Evolutionary conservation across 2,113 vertebrate species (phyloP).

Genomic region (Tyrannus savana): DNA sequence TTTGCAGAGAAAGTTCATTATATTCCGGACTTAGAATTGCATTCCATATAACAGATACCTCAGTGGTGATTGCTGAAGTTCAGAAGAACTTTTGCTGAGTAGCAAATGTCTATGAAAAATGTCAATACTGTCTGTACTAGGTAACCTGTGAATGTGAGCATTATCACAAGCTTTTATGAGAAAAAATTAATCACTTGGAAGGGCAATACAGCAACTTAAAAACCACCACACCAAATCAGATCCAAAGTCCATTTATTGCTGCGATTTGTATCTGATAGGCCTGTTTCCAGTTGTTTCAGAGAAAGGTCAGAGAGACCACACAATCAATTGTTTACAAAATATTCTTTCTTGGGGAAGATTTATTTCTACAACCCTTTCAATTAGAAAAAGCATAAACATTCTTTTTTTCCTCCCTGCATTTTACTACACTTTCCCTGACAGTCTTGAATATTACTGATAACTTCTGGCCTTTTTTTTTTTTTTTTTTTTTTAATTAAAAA

Average conservation of each 20-base stretch:
- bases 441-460: not conserved
- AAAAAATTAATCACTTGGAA: not conserved
- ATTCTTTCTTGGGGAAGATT: not conserved
- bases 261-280: not conserved
- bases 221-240: not conserved
- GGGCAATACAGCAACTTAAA: not conserved
- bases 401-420: not conserved
- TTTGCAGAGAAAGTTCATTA: not conserved
- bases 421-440: not conserved
- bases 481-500: not conserved
- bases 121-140: not conserved
- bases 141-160: not conserved
- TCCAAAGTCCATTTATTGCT: not conserved
- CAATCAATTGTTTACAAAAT: not conserved
- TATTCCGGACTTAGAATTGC: not conserved
- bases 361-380: not conserved
- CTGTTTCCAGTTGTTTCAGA: not conserved
- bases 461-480: not conserved
- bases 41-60: not conserved
- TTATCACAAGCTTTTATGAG: not conserved
- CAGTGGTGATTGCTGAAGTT: not conserved
- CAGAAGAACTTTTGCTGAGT: not conserved
- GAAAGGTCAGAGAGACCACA: not conserved
- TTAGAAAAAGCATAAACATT: not conserved
- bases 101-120: conserved; percentile 1